These are phyloP conservation scores for Rhagonycha lutea DNA, from an alignment of 2,888 invertebrate genomes.

Conservation along the genomic window DNA sequence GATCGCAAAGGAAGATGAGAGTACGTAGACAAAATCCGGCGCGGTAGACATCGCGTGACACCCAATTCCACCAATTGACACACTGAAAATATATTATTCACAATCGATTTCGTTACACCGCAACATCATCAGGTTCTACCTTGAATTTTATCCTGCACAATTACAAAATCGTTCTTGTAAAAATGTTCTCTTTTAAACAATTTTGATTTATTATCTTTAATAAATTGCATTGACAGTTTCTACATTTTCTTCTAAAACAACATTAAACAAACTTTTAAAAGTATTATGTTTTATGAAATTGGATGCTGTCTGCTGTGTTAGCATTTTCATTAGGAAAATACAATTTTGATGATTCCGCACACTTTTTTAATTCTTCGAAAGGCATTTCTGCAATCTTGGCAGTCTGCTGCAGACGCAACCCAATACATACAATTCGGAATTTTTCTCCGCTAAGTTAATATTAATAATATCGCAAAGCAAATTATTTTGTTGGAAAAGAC, in stretches of 20 bases:
- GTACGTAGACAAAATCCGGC: no score
- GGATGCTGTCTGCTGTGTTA: neutral
- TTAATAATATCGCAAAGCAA: neutral
- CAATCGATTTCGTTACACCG: no score
- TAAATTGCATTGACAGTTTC: neutral
- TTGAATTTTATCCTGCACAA: no score
- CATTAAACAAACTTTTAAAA: neutral
- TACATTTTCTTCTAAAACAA: neutral
- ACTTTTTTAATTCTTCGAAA: neutral
- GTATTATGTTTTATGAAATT: neutral
- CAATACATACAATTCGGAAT: neutral
- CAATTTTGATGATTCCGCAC: neutral
- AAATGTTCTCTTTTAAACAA: no score
- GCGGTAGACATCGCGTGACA: no score
- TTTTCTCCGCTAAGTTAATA: neutral
- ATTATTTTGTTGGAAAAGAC: neutral
- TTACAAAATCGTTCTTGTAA: no score
- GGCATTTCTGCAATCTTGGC: neutral
- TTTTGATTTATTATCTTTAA: no score
- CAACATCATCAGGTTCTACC: no score
- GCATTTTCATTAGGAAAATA: neutral
- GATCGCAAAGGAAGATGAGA: no score
- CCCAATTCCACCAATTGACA: no score
- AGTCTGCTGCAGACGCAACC: neutral
- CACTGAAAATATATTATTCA: no score